Base-by-base conservation (phyloP, 92 coral and sea anemone species). In the Epizoanthus illoricatus region DNA sequence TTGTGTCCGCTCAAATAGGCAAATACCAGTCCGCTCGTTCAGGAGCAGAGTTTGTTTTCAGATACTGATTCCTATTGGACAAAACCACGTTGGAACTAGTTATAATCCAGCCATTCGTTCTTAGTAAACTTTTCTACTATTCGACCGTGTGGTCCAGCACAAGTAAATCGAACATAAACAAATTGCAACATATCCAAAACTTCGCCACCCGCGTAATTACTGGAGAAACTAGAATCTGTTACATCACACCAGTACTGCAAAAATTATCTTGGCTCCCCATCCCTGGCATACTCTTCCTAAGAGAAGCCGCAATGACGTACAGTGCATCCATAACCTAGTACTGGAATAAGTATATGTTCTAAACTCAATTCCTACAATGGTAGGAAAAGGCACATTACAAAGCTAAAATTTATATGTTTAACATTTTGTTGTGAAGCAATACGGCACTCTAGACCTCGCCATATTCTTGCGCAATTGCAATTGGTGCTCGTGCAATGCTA, bases 151-250 rank as follows among this genome's bases (percentile, higher is more conserved):
- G 71, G 42, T 66, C 47, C 15, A 24, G 28, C 36, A 66, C 71
- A 19, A 19, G 40, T 24, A 66, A 66, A 66, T 24, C 33, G 20
- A 66, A 66, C 40, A 66, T 66, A 10, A 39, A 17, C 11, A 66
- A 66, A 24, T 42, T 66, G 40, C 71, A 66, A 66, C 39, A 19
- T 42, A 24, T 66, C 39, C 71, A 66, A 24, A 66, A 66, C 71
- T 66, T 66, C 28, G 41, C 71, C 33, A 42, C 40, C 28, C 5
- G 71, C 11, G 36, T 66, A 66, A 16, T 66, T 19, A 66, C 71
- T 24, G 71, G 40, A 19, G 16, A 19, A 66, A 19, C 39, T 19
- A 66, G 36, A 66, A 21, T 19, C 5, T 19, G 40, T 42, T 45
- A 66, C 71, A 66, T 66, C 36, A 20, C 43, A 6, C 42, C 71